Evolutionary conservation across 2,888 invertebrate genomes (phyloP).

Genomic region (Lasioglossum figueresi): DNA sequence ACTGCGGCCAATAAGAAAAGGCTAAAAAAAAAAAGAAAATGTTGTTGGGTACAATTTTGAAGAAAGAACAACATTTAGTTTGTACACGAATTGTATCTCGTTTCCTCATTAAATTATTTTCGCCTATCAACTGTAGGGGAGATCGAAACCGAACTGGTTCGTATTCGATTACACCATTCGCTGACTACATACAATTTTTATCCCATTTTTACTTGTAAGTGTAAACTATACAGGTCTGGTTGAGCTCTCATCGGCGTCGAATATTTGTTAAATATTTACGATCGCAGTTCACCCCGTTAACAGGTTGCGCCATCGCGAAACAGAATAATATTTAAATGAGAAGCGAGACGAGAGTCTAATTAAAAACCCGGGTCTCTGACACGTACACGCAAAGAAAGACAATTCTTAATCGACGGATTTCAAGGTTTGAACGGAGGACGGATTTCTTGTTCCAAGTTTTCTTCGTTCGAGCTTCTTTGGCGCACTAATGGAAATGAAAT

Average conservation of each 20-base stretch:
- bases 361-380: neutral
- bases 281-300: neutral
- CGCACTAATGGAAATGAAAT: conserved; percentile 78
- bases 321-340: neutral
- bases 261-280: neutral
- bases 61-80: neutral
- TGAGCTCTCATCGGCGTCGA: neutral
- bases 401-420: conserved; percentile 31
- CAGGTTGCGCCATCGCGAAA: neutral
- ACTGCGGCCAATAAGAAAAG: too few relatives aligned
- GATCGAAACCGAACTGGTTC: neutral
- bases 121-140: too few relatives aligned
- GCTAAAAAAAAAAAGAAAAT: too few relatives aligned
- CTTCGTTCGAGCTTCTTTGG: conserved; percentile 70
- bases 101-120: neutral
- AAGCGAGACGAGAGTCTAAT: neutral
- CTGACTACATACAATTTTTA: neutral
- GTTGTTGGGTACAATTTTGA: too few relatives aligned
- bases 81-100: neutral
- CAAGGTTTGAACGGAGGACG: conserved; percentile 37
- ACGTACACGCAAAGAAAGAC: too few relatives aligned
- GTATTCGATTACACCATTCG: neutral
- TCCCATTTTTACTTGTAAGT: neutral
- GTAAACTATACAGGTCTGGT: neutral
- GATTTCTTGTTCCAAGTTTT: conserved; percentile 47